phyloP scores from a whole-genome alignment of 1,140 invertebrate species.

The Drosophila leontia region DNA sequence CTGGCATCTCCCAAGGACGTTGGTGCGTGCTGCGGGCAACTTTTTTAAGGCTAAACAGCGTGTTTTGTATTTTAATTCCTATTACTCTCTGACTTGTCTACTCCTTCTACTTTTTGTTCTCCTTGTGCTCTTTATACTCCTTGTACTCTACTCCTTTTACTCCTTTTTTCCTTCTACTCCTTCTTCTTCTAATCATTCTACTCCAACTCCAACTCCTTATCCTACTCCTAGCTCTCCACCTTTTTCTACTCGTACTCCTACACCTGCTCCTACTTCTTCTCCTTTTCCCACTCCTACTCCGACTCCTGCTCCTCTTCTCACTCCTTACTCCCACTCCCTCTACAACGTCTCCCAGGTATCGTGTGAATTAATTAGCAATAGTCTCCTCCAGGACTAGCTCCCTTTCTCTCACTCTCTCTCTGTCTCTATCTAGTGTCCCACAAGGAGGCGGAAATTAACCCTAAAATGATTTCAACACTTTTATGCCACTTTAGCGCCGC shows the following conservation, averaged over 20 bases:
- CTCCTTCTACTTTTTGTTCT: background rate
- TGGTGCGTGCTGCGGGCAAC: conserved; percentile 56
- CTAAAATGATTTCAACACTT: conserved; percentile 78
- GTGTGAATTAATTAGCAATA: conserved; percentile 74
- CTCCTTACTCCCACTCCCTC: no score
- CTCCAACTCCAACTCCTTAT: background rate
- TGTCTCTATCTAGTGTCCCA: conserved; percentile 7
- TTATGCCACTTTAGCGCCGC: conserved; percentile 55
- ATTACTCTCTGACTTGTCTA: background rate
- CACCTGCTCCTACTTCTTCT: background rate
- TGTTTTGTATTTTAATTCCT: background rate
- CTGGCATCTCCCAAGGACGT: background rate
- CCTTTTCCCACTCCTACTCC: background rate
- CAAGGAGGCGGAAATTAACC: conserved; percentile 69
- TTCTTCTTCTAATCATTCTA: background rate
- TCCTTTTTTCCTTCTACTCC: background rate
- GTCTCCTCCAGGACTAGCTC: conserved; percentile 7
- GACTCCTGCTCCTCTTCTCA: accelerated
- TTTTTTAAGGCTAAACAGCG: conserved; percentile 6
- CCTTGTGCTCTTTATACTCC: background rate
- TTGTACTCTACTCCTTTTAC: background rate
- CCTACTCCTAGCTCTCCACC: background rate
- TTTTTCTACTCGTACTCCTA: background rate
- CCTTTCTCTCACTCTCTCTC: background rate
- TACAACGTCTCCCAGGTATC: conserved; percentile 52